Evolutionary conservation across 2,888 invertebrate species (phyloP), one percentile per base, ranked within the genome.

Genomic region (Agrypnus murinus): DNA sequence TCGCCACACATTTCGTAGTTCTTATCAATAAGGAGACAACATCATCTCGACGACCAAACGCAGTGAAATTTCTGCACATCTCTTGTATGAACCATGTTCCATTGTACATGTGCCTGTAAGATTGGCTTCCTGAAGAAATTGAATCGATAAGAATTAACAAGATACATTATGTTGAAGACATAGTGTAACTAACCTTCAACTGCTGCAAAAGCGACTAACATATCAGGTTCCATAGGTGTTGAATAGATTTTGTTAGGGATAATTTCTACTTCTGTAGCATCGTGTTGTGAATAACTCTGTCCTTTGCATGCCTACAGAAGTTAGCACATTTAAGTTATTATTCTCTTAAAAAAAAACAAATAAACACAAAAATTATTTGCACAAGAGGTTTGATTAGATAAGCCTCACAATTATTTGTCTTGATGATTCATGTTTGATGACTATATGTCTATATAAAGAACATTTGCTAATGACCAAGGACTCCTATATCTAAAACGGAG

Each of bases 41-140:
- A 63, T 85, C 84, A 45, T 84, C 83, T 45, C 82, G 72, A 70
- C 81, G 75, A 1, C 84, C 84, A 66, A 81, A 83, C 1, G 77
- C 65, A 1, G 75, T 62, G 59, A 84, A 78, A 69, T 81, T 83
- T 68, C 76, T 81, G 73, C 84, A 84, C 14, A 84, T 57, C 70
- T 84, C 84, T 62, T 84, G 84, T 50, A 84, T 83, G 62, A 84
- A 83, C 84, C 84, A 85, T 0, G 82, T 78, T 1, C 85, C 84
- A 0, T 76, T 76, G 1, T 45, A 14, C 6, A 45, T 36, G 38
- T 71, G 34, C 4, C 77, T 55, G 14, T 66, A 72, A 2, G 74
- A 73, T 1, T 40, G 57, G 38, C 25, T 67, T 12, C 53, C 67
- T 67, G 19, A 8, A 67, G 50, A 31, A 9, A 34, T 31, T 6